A percentile compares a stretch with the other conserved stretches of the same genome.
phyloP scores from a whole-genome alignment of 1,140 invertebrate genomes.

The Prorops nasuta region DNA sequence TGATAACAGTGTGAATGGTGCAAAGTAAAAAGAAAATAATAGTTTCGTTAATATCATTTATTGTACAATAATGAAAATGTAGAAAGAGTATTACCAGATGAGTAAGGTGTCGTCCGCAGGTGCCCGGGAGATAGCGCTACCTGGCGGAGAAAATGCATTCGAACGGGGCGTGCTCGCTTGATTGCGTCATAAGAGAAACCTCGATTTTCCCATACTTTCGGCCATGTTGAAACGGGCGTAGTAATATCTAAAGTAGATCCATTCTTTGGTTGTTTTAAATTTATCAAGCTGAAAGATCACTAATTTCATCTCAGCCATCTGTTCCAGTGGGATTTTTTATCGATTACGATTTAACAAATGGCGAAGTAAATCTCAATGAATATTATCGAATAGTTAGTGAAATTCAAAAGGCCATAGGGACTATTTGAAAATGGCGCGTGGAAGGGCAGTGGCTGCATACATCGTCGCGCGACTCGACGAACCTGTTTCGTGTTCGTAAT shows the following conservation, averaged over 20 bases:
- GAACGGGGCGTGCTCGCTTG: slow-evolving; percentile 25
- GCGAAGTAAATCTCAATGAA: neutral
- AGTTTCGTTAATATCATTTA: too few species aligned
- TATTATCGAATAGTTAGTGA: neutral
- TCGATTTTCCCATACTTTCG: slow-evolving; percentile 26
- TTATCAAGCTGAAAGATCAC: neutral
- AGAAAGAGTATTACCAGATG: too few species aligned
- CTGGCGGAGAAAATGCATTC: slow-evolving; percentile 21
- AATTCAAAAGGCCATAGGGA: slow-evolving; percentile 9
- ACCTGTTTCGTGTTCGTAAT: slow-evolving; percentile 24
- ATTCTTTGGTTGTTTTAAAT: neutral
- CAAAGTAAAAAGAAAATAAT: too few species aligned
- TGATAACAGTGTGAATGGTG: too few species aligned
- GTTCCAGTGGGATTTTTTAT: neutral
- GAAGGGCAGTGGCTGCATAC: slow-evolving; percentile 27
- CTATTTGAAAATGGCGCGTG: slow-evolving; percentile 29
- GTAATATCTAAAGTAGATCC: slow-evolving; percentile 16
- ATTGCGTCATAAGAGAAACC: slow-evolving; percentile 41
- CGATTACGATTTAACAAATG: neutral
- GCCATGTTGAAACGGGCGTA: slow-evolving; percentile 31
- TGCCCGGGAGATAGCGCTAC: too few species aligned
- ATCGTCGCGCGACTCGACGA: slow-evolving; percentile 30
- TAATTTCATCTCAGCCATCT: neutral
- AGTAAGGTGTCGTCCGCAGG: too few species aligned
- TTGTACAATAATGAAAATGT: too few species aligned